These are phyloP conservation scores for Entomyzon cyanotis DNA, from an alignment of 2,113 vertebrate species.

Conservation along the genomic window DNA sequence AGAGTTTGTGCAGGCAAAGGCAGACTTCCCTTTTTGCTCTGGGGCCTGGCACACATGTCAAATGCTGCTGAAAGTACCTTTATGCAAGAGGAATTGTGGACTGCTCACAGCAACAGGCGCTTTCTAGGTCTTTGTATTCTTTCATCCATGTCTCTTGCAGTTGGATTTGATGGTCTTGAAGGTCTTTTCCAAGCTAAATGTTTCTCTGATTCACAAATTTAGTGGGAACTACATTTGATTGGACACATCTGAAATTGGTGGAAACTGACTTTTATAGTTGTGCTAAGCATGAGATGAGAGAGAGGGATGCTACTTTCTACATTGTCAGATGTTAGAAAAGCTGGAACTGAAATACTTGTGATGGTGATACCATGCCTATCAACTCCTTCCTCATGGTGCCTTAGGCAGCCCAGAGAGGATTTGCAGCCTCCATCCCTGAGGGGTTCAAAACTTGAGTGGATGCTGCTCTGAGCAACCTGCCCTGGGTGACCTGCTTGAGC, in stretches of 20 bases:
- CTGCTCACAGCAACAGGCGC: background rate
- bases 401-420: background rate
- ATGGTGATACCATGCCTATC: too few relatives aligned
- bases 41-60: background rate
- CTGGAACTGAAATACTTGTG: background rate
- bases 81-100: background rate
- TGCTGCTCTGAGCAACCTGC: background rate
- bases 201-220: background rate
- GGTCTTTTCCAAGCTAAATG: background rate
- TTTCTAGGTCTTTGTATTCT: background rate
- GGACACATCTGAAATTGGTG: background rate
- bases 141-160: background rate
- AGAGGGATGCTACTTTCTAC: background rate
- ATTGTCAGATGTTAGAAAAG: background rate
- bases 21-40: background rate
- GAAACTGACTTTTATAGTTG: background rate
- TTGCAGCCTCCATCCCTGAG: background rate
- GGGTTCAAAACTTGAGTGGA: background rate
- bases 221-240: background rate
- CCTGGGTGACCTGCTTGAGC: background rate
- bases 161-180: rapidly evolving
- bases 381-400: background rate
- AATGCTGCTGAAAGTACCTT: background rate
- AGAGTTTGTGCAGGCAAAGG: background rate
- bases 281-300: background rate